These are phyloP conservation scores for Ctenomys sociabilis DNA, from an alignment of 2,113 vertebrate species.

Conservation along the genomic window DNA sequence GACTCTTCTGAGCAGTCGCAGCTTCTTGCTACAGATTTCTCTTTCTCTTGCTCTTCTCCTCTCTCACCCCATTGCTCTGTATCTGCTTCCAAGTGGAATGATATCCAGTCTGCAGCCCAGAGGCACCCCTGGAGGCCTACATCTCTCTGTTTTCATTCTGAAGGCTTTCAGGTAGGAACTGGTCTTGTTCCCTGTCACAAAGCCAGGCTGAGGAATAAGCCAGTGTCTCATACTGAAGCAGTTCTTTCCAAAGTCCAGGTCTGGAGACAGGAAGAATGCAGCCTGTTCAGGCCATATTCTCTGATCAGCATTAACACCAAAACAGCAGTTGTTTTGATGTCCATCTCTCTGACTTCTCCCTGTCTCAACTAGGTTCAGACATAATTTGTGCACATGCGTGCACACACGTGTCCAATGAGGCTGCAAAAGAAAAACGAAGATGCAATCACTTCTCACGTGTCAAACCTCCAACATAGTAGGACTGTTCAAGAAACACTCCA, in stretches of 20 bases:
- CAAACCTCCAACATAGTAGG: not conserved
- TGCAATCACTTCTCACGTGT: not conserved
- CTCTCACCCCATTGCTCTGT: not conserved
- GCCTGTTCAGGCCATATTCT: not conserved
- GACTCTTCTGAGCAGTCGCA: not conserved
- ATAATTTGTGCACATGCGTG: not conserved
- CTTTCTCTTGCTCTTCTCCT: not conserved
- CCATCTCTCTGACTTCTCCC: not conserved
- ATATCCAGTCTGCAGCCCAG: not conserved
- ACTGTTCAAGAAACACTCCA: not conserved
- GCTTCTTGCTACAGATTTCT: not conserved
- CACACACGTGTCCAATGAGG: not conserved
- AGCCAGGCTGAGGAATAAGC: not conserved
- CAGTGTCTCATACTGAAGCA: not conserved
- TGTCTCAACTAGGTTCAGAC: not conserved
- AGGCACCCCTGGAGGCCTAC: not conserved
- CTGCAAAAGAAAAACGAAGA: not conserved
- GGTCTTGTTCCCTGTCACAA: not conserved
- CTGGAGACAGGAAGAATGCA: not conserved
- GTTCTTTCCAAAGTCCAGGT: not conserved
- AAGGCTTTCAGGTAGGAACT: not conserved
- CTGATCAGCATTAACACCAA: not conserved
- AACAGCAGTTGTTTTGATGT: not conserved
- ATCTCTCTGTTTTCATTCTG: not conserved
- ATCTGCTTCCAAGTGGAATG: constrained; percentile 13